Conservation (phyloP, 2,888 invertebrate genomes). For the Cyclophora albipunctata region DNA sequence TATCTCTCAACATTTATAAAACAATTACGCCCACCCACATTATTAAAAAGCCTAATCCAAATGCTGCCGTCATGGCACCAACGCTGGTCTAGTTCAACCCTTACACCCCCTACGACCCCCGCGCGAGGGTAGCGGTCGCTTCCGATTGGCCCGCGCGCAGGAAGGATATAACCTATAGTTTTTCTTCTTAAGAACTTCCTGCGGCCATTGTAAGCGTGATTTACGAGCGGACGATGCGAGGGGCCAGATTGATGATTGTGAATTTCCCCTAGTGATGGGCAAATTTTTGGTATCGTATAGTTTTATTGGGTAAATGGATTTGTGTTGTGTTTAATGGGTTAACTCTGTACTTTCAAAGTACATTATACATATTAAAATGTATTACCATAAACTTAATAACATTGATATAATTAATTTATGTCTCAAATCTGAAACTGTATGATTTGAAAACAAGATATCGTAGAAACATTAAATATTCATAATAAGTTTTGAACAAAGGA, state of each 20-base stretch:
- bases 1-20: too few species aligned
- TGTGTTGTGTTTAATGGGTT: background rate
- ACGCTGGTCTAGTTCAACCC: too few species aligned
- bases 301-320: background rate
- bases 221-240: slow-evolving; percentile 50
- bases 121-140: slow-evolving; percentile 26
- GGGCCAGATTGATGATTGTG: slow-evolving; percentile 69
- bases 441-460: too few species aligned
- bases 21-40: too few species aligned
- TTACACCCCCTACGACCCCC: too few species aligned
- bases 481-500: too few species aligned
- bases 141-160: slow-evolving; percentile 72
- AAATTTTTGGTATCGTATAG: background rate
- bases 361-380: background rate
- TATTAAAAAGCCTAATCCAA: too few species aligned
- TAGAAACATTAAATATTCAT: too few species aligned
- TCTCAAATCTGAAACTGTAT: too few species aligned
- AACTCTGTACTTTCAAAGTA: too few species aligned
- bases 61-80: too few species aligned
- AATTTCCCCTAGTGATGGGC: slow-evolving; percentile 44
- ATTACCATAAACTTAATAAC: background rate
- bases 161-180: slow-evolving; percentile 77
- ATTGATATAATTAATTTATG: background rate
- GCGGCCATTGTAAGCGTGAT: slow-evolving; percentile 71
- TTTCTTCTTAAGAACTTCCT: slow-evolving; percentile 76